Conservation (phyloP, 2,113 vertebrate genomes). For the Bubo bubo region DNA sequence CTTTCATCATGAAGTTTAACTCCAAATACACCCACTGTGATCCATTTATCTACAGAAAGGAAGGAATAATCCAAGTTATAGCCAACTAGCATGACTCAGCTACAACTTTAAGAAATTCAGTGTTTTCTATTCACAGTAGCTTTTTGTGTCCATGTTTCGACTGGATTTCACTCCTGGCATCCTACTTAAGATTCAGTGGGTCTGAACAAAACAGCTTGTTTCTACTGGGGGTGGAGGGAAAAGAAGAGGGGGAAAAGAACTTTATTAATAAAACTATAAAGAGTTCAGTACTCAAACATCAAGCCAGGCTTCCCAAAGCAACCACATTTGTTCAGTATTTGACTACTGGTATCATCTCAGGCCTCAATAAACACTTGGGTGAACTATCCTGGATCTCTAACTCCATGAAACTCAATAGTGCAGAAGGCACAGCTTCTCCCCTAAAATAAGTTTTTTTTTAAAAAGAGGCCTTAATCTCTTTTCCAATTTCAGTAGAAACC, state of each 20-base stretch:
- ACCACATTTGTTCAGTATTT: background rate
- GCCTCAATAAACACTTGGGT: background rate
- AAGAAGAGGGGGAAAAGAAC: rapidly evolving
- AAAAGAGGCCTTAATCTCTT: background rate
- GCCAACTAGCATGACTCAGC: background rate
- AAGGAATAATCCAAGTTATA: background rate
- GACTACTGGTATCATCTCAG: background rate
- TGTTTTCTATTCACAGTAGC: background rate
- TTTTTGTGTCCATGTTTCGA: background rate
- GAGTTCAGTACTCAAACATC: background rate
- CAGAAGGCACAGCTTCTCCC: background rate
- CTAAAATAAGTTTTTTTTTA: rapidly evolving
- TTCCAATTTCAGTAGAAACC: background rate
- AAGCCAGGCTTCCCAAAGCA: background rate
- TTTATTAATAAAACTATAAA: background rate
- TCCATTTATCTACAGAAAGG: background rate
- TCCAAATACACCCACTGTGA: background rate
- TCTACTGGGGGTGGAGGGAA: rapidly evolving
- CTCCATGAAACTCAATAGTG: rapidly evolving
- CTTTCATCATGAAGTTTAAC: background rate
- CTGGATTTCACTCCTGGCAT: background rate
- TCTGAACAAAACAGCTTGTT: background rate
- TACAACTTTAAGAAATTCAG: background rate
- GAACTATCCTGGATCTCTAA: background rate
- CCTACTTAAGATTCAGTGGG: background rate